These are phyloP conservation scores for Coracopsis vasa DNA, from an alignment of 2,113 vertebrate species.

Conservation along the genomic window DNA sequence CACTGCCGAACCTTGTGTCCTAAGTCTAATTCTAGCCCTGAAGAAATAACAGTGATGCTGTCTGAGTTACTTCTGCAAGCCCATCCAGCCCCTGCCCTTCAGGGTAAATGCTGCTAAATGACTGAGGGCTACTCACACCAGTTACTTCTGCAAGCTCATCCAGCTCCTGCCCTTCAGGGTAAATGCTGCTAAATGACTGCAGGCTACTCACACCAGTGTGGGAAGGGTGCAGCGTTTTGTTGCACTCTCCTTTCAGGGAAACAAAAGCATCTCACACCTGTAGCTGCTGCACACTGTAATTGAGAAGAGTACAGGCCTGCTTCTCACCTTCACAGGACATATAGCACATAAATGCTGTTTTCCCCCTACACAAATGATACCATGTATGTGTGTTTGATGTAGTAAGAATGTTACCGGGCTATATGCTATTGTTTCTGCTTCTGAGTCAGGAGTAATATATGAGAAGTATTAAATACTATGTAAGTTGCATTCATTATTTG, in stretches of 20 bases:
- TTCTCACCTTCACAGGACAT: neutral
- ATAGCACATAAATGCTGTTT: neutral
- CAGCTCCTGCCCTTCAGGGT: neutral
- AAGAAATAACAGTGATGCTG: neutral
- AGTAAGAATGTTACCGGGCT: neutral
- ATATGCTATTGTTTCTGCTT: neutral
- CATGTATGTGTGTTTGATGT: neutral
- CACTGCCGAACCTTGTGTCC: neutral
- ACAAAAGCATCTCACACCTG: neutral
- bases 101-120: neutral
- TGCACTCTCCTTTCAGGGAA: neutral
- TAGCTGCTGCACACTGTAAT: neutral
- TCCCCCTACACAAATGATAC: neutral
- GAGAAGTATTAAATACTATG: neutral
- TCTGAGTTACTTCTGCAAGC: neutral
- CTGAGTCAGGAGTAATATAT: neutral
- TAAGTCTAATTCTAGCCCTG: neutral
- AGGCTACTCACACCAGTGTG: accelerated
- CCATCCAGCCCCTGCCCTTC: neutral
- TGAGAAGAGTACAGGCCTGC: neutral
- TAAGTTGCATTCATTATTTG: neutral
- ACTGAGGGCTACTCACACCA: neutral
- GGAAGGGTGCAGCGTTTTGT: neutral
- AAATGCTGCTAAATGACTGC: neutral
- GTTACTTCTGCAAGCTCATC: neutral